A percentile compares a stretch with the other conserved stretches of the same genome.
Evolutionary conservation across 2,888 invertebrate species (phyloP).

Genomic region (Punctoribates punctum): DNA sequence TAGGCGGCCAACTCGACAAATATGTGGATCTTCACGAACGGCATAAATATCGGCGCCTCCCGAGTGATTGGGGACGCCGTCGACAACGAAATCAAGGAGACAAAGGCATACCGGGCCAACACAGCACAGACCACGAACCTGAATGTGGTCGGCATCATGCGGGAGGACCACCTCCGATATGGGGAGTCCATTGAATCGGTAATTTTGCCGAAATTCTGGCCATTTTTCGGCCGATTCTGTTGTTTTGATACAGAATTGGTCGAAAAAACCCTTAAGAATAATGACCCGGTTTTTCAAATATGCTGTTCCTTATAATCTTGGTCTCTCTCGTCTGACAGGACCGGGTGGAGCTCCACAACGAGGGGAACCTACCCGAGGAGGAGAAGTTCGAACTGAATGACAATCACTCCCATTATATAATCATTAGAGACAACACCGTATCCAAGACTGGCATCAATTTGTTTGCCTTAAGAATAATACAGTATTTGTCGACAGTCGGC

Average conservation of each 20-base stretch:
- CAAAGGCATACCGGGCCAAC: background rate
- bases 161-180: constrained; percentile 47
- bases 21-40: constrained; percentile 54
- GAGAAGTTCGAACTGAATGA: constrained; percentile 51
- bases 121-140: constrained; percentile 44
- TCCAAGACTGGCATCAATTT: constrained; percentile 49
- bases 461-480: constrained; percentile 47
- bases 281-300: background rate
- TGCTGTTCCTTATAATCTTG: too few relatives aligned
- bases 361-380: background rate
- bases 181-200: constrained; percentile 45
- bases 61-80: constrained; percentile 54
- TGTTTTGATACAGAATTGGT: background rate
- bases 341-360: constrained; percentile 5
- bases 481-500: constrained; percentile 46
- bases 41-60: constrained; percentile 52
- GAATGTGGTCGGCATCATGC: constrained; percentile 51
- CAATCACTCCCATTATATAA: constrained; percentile 53
- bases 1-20: constrained; percentile 53
- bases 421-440: constrained; percentile 50
- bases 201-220: background rate
- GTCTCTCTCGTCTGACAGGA: background rate
- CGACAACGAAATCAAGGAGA: constrained; percentile 49
- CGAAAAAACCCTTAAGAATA: background rate
- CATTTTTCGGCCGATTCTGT: background rate